phyloP scores from a whole-genome alignment of 2,797 vertebrate species.

The Monodelphis domestica region DNA sequence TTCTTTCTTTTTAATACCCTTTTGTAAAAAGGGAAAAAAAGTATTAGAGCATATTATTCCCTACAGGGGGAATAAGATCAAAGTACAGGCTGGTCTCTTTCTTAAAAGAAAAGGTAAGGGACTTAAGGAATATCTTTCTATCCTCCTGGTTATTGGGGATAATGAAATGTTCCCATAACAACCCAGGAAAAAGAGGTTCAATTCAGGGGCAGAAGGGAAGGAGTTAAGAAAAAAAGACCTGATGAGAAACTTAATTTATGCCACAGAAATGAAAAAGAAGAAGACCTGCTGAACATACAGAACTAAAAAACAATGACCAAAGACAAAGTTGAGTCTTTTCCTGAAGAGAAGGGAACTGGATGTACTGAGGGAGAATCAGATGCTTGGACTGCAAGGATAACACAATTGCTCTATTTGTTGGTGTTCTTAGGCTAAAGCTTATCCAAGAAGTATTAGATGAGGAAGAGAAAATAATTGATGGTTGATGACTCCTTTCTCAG shows the following conservation, averaged over 20 bases:
- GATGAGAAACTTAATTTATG: not conserved
- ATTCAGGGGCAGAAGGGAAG: not conserved
- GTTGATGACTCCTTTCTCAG: not conserved
- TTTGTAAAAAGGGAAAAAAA: slow-evolving; percentile 54
- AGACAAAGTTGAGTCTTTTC: not conserved
- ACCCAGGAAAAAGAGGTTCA: not conserved
- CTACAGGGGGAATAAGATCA: slow-evolving; percentile 52
- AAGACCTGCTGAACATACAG: not conserved
- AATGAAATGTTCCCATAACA: not conserved
- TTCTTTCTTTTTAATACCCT: slow-evolving; percentile 76
- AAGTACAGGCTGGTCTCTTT: slow-evolving; percentile 25
- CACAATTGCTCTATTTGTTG: not conserved
- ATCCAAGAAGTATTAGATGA: not conserved
- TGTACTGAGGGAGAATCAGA: not conserved
- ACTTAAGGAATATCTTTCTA: not conserved
- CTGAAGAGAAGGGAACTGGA: not conserved
- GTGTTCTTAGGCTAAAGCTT: not conserved
- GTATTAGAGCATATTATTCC: slow-evolving; percentile 68
- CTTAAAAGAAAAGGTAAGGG: not conserved
- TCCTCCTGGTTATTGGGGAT: not conserved
- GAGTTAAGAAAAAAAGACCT: not conserved
- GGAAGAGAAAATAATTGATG: not conserved
- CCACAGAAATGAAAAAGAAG: not conserved
- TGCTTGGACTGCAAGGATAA: not conserved
- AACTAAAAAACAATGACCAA: not conserved